These are phyloP conservation scores for Taurulus bubalis DNA, from an alignment of 2,113 vertebrate genomes.

Conservation along the genomic window DNA sequence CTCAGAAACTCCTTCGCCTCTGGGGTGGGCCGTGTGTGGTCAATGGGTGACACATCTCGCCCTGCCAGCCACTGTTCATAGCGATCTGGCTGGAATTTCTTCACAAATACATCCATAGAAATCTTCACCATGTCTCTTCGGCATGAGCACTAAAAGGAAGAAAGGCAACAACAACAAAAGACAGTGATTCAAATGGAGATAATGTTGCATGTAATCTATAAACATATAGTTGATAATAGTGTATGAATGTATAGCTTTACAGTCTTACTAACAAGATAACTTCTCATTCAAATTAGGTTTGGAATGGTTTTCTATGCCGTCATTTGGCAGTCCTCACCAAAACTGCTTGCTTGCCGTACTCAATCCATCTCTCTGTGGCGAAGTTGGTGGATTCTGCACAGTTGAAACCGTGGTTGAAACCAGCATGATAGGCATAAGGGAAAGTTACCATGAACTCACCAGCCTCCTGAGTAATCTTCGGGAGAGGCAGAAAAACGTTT, in stretches of 20 bases:
- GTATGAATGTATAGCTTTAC: neutral
- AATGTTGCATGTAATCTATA: neutral
- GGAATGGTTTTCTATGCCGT: neutral
- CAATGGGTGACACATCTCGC: slow-evolving; percentile 88
- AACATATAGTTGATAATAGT: neutral
- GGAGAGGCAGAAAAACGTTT: neutral
- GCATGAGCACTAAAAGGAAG: slow-evolving; percentile 89
- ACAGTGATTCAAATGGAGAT: neutral
- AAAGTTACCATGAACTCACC: slow-evolving; percentile 98
- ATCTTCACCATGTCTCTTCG: slow-evolving; percentile 99
- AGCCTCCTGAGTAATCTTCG: slow-evolving; percentile 94
- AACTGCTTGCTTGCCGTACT: slow-evolving; percentile 96
- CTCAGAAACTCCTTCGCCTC: slow-evolving; percentile 91
- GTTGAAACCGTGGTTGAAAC: slow-evolving; percentile 99
- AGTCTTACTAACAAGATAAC: neutral
- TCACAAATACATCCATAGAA: slow-evolving; percentile 98
- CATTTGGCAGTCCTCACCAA: slow-evolving; percentile 82
- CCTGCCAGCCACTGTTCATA: slow-evolving; percentile 95
- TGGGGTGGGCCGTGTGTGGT: slow-evolving; percentile 93
- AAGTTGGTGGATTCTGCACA: slow-evolving; percentile 99
- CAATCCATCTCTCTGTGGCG: slow-evolving; percentile 96
- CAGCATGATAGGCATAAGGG: slow-evolving; percentile 96
- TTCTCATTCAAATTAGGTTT: neutral
- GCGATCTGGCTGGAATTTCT: slow-evolving; percentile 95
- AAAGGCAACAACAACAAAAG: neutral